phyloP scores from a whole-genome alignment of 1,140 invertebrate species.

The Stegodyphus mimosarum region DNA sequence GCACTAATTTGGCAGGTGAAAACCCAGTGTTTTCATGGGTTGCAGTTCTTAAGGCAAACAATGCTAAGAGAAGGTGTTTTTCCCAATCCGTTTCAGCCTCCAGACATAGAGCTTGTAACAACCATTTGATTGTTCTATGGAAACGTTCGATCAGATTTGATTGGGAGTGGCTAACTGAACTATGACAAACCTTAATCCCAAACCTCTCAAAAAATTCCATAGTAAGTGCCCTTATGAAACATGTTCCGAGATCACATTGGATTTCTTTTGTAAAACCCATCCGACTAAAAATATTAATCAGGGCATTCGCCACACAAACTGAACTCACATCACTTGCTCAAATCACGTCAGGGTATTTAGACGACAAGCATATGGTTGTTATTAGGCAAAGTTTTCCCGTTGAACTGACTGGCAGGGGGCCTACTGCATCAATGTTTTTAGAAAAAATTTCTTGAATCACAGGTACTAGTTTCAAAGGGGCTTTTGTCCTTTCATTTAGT shows the following conservation, averaged over 20 bases:
- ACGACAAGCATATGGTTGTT: neutral
- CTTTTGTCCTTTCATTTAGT: neutral
- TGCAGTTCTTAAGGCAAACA: neutral
- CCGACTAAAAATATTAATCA: neutral
- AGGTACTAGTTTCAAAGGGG: slow-evolving; percentile 1
- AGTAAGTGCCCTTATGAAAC: neutral
- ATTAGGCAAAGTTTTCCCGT: neutral
- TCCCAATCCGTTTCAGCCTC: neutral
- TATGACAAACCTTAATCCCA: neutral
- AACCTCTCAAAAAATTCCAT: neutral
- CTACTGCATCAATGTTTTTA: neutral
- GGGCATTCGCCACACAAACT: neutral
- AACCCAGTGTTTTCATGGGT: slow-evolving; percentile 1
- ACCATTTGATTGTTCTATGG: neutral
- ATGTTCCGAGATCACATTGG: neutral
- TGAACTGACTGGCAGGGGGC: neutral
- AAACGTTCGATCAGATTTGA: neutral
- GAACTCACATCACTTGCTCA: neutral
- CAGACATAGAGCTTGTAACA: neutral
- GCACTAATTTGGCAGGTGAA: neutral
- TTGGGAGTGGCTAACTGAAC: neutral
- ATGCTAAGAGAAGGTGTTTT: neutral
- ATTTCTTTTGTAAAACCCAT: neutral
- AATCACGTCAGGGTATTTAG: neutral
- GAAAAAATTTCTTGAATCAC: neutral